Base-by-base conservation (phyloP, 2,113 vertebrate species). In the Eubucco bourcierii region DNA sequence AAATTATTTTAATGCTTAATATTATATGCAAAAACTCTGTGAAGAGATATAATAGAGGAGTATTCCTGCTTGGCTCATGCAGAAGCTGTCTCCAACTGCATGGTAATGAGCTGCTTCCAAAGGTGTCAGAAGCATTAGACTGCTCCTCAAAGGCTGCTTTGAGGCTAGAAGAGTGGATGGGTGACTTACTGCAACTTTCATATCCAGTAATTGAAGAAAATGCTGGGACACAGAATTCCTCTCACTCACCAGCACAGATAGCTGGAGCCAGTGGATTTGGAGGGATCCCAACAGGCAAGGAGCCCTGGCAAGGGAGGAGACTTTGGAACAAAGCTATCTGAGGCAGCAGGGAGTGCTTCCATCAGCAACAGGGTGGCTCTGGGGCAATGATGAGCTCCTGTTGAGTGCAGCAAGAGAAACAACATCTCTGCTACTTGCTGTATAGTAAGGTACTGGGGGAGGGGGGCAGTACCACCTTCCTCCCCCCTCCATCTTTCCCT, bases 1-100 rank as follows among this genome's bases (percentile, higher is more conserved):
- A 93, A 67, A 67, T 94, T 87, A 93, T 88, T 89, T 80, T 90
- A 96, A 93, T 95, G 79, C 34, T 89, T 87, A 74, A 89, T 92
- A 83, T 92, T 93, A 61, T 60, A 92, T 93, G 92, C 87, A 90
- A 93, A 93, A 94, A 39, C 47, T 74, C 89, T 19, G 34, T 47
- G 65, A 87, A 80, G 73, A 94, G 80, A 17, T 85, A 58, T 74
- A 85, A 67, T 60, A 64, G 80, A 80, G 47, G 72, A 66, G 16
- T 70, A 44, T 77, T 79, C 87, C 87, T 94, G 64, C 88, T 39
- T n/a, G 74, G 77, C 88, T 95, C 31, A 28, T 37, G 63, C 77
- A 76, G 92, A 90, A 90, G 29, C 75, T 66, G 66, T 79, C 94
- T 92, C 74, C 46, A 34, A 25, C 34, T 0, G 0, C 60, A 63